These are phyloP conservation scores for Seladonia tumulorum DNA, from an alignment of 2,888 invertebrate genomes.

Conservation along the genomic window DNA sequence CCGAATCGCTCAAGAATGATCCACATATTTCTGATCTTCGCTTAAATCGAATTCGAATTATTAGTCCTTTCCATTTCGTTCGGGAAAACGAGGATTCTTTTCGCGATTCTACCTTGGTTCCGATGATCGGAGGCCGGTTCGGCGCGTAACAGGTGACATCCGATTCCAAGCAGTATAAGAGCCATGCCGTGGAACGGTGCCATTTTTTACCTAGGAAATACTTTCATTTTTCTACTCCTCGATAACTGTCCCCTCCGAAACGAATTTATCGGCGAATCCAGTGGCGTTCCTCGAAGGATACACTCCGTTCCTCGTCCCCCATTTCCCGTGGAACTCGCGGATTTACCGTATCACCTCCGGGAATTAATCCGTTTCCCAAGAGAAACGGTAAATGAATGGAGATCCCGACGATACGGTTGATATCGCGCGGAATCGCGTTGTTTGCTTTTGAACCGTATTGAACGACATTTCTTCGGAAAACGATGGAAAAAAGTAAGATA, in stretches of 20 bases:
- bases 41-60: neutral
- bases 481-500: neutral
- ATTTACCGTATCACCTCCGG: slow-evolving; percentile 10
- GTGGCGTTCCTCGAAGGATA: slow-evolving; percentile 25
- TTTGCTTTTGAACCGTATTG: neutral
- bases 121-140: slow-evolving; percentile 72
- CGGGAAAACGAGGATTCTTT: neutral
- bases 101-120: slow-evolving; percentile 63
- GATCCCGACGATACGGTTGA: neutral
- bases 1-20: too few relatives aligned
- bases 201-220: slow-evolving; percentile 66
- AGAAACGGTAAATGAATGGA: neutral
- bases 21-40: neutral
- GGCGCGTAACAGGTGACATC: slow-evolving; percentile 77
- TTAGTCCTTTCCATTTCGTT: neutral
- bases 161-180: slow-evolving; percentile 76
- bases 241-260: neutral
- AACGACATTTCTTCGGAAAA: neutral
- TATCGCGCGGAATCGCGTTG: neutral
- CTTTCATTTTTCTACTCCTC: slow-evolving; percentile 46
- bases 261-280: slow-evolving; percentile 14
- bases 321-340: neutral
- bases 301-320: slow-evolving; percentile 9
- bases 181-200: slow-evolving; percentile 75
- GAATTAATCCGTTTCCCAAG: slow-evolving; percentile 3